A percentile compares a stretch with the other conserved stretches of the same genome.
Evolutionary conservation across 2,113 vertebrate genomes (phyloP).

Genomic region (Coptodon rendalli): DNA sequence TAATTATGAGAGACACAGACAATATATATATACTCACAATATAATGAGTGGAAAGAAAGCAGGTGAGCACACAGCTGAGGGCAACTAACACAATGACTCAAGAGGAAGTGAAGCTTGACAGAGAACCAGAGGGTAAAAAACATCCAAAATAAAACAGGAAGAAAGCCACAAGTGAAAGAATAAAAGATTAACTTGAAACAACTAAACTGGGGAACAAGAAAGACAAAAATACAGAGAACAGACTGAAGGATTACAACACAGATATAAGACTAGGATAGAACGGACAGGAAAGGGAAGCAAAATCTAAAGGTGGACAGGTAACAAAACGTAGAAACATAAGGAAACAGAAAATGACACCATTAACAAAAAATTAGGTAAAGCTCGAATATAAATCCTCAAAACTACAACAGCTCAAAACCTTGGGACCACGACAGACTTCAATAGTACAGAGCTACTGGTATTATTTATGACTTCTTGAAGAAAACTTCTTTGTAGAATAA

Average conservation of each 20-base stretch:
- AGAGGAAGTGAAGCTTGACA: background rate
- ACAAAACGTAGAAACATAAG: background rate
- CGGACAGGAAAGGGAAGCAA: background rate
- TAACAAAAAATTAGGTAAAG: background rate
- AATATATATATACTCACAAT: background rate
- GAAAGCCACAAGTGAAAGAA: background rate
- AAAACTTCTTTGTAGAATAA: background rate
- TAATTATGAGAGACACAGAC: background rate
- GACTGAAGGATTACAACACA: background rate
- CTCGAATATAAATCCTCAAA: background rate
- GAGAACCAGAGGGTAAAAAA: background rate
- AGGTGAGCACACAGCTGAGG: background rate
- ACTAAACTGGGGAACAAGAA: background rate
- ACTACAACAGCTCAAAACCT: background rate
- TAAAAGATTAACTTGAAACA: background rate
- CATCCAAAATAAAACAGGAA: background rate
- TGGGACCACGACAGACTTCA: background rate
- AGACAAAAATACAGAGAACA: background rate
- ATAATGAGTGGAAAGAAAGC: background rate
- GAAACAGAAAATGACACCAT: background rate
- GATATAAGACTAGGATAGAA: background rate
- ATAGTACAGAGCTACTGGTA: background rate
- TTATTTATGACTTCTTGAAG: background rate
- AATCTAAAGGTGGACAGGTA: background rate
- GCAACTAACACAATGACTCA: background rate